Base-by-base conservation (phyloP, 1,140 invertebrate species). In the Sitophilus oryzae region DNA sequence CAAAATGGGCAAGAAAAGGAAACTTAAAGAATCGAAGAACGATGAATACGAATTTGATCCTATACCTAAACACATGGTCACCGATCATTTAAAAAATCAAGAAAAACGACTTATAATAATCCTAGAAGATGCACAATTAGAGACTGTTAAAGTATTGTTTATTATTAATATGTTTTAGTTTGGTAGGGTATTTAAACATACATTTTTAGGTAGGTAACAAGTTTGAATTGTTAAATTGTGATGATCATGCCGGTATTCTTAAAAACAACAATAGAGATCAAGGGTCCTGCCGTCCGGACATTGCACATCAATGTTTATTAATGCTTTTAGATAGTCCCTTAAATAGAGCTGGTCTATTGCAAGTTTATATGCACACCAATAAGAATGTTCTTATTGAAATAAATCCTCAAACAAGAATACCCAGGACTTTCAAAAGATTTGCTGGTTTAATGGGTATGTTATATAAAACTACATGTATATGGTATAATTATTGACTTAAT, bases 321-420 rank as follows among this genome's bases (percentile, higher is more conserved):
- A 98, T 97, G 94, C 76, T 99, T 30, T 84, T 98, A 75, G 95
- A 99, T 67, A 96, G 91, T 64, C 95, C 96, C 0, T 73, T 99
- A 11, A 99, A 98, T 67, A 75, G 92, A 64, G 90, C 92, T 50
- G 92, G 91, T 11, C 71, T 92, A 8, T 70, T 93, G 11, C 88
- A 91, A 78, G 92, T 99, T 0, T 99, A 96, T 69, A 81, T 99
- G 56, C 91, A 93, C 61, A 99, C 96, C 34, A 89, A 88, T 64
- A 71, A 92, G 69, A 98, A 98, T 83, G 93, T 98, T 37, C 75
- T 99, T 0, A 98, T 99, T 66, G 94, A 99, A 85, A 85, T 99
- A 18, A 95, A 96, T 77, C 96, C 97, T 38, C 95, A 98, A 74
- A 99, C 95, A 6, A 84, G 96, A 68, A 96, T 99, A 70, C 97